Evolutionary conservation across 2,113 vertebrate genomes (phyloP).

Genomic region (Epinephelus lanceolatus): DNA sequence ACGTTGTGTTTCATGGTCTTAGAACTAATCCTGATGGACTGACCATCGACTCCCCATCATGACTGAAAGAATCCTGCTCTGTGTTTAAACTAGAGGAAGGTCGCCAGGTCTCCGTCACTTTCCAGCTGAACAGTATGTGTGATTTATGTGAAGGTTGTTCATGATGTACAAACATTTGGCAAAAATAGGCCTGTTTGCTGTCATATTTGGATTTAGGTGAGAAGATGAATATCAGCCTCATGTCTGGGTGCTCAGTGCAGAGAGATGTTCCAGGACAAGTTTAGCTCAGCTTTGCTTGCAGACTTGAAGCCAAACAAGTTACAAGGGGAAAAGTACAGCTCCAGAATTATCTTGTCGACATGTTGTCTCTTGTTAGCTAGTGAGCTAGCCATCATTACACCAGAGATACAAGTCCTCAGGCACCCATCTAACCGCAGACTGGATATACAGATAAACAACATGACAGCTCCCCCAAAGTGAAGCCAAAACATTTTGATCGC

Average conservation of each 20-base stretch:
- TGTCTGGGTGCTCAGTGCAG: not conserved
- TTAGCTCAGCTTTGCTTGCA: not conserved
- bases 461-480: no score
- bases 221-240: not conserved
- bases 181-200: not conserved
- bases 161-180: not conserved
- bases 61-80: not conserved
- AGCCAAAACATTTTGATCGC: no score
- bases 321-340: not conserved
- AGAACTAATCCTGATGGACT: slow-evolving; percentile 32
- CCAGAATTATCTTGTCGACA: not conserved
- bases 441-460: no score
- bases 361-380: not conserved
- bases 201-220: not conserved
- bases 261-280: not conserved
- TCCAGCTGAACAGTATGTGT: not conserved
- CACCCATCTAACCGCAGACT: not conserved
- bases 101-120: not conserved
- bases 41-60: not conserved
- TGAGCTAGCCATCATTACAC: not conserved
- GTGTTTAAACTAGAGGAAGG: not conserved
- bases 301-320: not conserved
- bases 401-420: not conserved
- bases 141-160: not conserved
- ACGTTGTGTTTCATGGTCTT: slow-evolving; percentile 26